These are phyloP conservation scores for Aratinga solstitialis DNA, from an alignment of 2,797 vertebrate genomes.

Conservation along the genomic window DNA sequence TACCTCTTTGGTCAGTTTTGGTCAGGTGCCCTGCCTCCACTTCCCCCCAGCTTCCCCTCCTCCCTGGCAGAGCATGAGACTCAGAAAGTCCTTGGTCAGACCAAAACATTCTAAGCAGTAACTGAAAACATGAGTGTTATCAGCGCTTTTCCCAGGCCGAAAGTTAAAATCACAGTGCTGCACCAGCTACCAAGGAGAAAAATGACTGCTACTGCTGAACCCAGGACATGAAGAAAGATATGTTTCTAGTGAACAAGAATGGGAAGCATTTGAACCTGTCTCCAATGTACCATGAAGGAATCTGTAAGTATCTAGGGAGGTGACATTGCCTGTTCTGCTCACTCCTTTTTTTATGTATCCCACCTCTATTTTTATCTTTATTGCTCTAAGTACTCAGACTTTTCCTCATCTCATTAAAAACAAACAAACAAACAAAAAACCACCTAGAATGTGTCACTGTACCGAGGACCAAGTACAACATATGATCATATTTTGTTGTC, in stretches of 20 bases:
- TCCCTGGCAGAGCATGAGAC: too few species aligned
- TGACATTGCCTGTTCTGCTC: background rate
- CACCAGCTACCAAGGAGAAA: too few species aligned
- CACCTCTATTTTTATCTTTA: background rate
- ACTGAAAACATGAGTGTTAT: too few species aligned
- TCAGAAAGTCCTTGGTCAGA: too few species aligned
- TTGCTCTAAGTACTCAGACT: background rate
- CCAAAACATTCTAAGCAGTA: too few species aligned
- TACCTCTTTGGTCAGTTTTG: too few species aligned
- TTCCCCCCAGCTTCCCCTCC: too few species aligned
- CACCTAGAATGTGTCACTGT: background rate
- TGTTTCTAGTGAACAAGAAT: background rate
- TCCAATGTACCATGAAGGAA: background rate
- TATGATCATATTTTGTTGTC: background rate
- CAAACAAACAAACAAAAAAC: background rate
- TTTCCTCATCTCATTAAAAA: background rate
- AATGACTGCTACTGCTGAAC: too few species aligned
- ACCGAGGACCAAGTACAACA: background rate
- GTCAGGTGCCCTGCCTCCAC: too few species aligned
- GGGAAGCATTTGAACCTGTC: background rate
- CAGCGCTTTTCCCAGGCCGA: too few species aligned
- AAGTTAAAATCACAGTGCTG: too few species aligned
- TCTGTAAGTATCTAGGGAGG: background rate
- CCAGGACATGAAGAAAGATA: background rate
- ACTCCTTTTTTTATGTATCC: background rate